Conservation (phyloP, 2,888 invertebrate genomes). For the Mimas tiliae region DNA sequence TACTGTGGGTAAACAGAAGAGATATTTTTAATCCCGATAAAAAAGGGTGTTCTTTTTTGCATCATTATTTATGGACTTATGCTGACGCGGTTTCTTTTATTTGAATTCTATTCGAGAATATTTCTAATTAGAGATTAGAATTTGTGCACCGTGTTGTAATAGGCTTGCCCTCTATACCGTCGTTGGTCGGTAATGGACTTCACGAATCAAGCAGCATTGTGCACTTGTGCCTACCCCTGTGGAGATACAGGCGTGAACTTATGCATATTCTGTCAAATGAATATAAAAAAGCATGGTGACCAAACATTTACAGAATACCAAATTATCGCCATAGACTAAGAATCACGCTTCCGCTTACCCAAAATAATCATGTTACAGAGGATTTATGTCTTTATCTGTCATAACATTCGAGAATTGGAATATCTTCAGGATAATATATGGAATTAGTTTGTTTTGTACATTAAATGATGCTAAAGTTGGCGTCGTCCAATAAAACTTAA, state of each 20-base stretch:
- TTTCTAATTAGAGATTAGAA: no score
- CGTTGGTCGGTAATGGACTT: no score
- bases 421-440: not conserved
- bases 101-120: no score
- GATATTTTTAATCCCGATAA: no score
- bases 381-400: conserved; percentile 17
- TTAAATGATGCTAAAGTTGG: not conserved
- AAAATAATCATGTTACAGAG: not conserved
- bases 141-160: no score
- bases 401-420: not conserved
- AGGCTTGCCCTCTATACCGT: no score
- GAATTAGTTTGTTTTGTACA: not conserved
- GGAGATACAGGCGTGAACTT: not conserved
- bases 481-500: not conserved
- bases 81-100: no score
- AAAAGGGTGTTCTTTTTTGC: no score
- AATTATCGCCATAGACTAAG: not conserved
- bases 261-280: not conserved
- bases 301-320: not conserved
- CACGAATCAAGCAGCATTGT: no score
- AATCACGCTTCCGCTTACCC: conserved; percentile 3
- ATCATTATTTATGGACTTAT: no score
- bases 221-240: no score
- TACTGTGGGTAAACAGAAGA: no score
- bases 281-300: not conserved